phyloP scores from a whole-genome alignment of 2,113 vertebrate genomes.

The Ammodytes dubius region DNA sequence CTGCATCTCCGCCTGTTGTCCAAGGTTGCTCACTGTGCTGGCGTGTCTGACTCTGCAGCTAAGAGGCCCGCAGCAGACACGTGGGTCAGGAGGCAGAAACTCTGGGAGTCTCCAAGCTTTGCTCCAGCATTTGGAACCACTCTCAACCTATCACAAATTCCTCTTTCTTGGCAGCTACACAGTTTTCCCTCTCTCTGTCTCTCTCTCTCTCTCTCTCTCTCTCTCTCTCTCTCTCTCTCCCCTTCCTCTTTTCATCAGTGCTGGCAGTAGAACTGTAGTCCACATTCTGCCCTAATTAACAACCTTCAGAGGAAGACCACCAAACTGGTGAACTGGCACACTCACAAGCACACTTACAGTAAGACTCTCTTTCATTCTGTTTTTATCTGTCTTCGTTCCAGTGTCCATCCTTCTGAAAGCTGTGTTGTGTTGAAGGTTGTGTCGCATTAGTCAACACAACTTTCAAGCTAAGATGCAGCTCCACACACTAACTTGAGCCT shows the following conservation, averaged over 20 bases:
- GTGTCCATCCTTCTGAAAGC: conserved; percentile 13
- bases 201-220: not conserved
- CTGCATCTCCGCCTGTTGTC: conserved; percentile 6
- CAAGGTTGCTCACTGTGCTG: conserved; percentile 19
- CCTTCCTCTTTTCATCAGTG: conserved; percentile 86
- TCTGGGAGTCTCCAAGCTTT: conserved; percentile 78
- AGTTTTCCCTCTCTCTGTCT: conserved; percentile 69
- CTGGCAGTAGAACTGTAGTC: conserved; percentile 91
- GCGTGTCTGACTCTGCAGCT: conserved; percentile 40
- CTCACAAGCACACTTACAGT: conserved; percentile 79
- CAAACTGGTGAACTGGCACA: conserved; percentile 89
- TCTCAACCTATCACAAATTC: conserved; percentile 90
- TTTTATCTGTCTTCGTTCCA: conserved; percentile 28
- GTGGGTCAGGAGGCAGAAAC: conserved; percentile 83
- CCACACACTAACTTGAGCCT: not conserved
- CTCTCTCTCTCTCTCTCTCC: conserved; percentile 42
- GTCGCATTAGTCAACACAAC: not conserved
- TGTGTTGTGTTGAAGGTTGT: conserved; percentile 4
- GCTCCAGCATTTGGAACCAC: conserved; percentile 88
- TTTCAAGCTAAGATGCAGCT: conserved; percentile 11
- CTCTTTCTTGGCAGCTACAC: conserved; percentile 89
- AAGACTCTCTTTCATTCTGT: conserved; percentile 47
- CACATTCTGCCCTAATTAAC: conserved; percentile 94
- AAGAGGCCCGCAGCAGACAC: conserved; percentile 56
- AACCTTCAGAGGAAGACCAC: conserved; percentile 86